phyloP scores from a whole-genome alignment of 2,113 vertebrate genomes.

The Martes martes region DNA sequence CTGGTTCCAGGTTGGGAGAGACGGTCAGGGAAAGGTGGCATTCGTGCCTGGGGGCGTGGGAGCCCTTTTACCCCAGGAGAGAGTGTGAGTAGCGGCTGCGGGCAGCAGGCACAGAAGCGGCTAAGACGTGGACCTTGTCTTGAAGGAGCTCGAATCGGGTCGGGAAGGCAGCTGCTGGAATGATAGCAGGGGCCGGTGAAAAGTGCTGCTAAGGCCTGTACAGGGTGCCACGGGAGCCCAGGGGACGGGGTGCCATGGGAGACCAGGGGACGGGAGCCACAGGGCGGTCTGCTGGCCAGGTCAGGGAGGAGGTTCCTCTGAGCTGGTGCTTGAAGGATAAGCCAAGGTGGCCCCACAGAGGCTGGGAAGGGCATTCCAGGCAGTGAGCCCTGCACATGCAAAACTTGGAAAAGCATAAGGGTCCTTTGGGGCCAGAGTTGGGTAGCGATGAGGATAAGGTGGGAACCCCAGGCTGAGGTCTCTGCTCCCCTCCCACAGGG shows the following conservation, averaged over 20 bases:
- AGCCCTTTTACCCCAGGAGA: neutral
- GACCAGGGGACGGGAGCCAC: neutral
- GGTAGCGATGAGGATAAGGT: neutral
- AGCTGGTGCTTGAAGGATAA: neutral
- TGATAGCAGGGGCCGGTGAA: neutral
- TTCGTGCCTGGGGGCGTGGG: rapidly evolving
- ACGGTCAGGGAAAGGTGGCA: neutral
- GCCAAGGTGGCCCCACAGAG: neutral
- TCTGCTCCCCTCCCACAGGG: neutral
- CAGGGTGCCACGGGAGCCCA: neutral
- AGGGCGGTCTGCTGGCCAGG: neutral
- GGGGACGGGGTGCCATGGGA: neutral
- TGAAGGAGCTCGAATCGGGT: neutral
- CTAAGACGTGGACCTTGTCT: neutral
- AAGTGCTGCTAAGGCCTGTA: neutral
- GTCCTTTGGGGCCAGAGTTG: neutral
- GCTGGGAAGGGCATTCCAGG: neutral
- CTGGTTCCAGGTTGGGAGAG: neutral
- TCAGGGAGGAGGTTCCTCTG: neutral
- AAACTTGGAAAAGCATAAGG: neutral
- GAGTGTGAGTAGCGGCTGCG: neutral
- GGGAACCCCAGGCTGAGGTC: neutral
- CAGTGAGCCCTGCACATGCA: neutral
- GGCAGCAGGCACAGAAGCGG: neutral
- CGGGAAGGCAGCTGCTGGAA: neutral